These are phyloP conservation scores for Carposina sasakii DNA, from an alignment of 1,140 invertebrate genomes.

Conservation along the genomic window DNA sequence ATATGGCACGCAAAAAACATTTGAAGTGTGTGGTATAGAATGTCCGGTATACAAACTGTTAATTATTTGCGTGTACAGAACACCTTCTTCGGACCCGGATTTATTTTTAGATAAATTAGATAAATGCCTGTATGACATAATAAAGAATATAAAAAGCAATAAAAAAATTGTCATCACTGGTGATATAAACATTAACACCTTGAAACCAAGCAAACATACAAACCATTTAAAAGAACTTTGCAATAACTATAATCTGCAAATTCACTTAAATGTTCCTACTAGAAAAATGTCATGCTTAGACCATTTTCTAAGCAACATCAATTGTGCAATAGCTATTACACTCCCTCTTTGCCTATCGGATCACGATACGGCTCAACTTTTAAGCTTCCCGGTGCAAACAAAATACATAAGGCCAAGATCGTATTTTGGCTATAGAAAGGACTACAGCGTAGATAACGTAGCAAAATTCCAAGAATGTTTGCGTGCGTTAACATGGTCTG, in stretches of 20 bases:
- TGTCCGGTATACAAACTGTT: background rate
- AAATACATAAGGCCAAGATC: background rate
- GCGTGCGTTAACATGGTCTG: background rate
- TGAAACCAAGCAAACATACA: background rate
- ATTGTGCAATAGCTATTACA: background rate
- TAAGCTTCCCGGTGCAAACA: background rate
- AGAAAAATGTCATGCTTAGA: background rate
- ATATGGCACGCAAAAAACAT: background rate
- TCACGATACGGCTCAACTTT: slow-evolving; percentile 1
- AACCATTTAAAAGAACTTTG: background rate
- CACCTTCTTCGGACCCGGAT: background rate
- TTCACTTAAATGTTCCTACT: background rate
- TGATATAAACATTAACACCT: background rate
- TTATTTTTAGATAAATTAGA: slow-evolving; percentile 2
- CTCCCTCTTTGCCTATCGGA: background rate
- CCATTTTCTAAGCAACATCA: background rate
- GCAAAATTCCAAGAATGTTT: background rate
- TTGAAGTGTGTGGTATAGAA: slow-evolving; percentile 1
- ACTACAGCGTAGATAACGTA: background rate
- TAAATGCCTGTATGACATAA: background rate
- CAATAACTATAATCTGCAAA: background rate
- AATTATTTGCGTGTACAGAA: slow-evolving; percentile 5
- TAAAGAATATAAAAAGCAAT: background rate
- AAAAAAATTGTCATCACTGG: background rate
- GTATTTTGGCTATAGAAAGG: background rate